Evolutionary conservation across 2,113 vertebrate species (phyloP).

Genomic region (Lepus europaeus): DNA sequence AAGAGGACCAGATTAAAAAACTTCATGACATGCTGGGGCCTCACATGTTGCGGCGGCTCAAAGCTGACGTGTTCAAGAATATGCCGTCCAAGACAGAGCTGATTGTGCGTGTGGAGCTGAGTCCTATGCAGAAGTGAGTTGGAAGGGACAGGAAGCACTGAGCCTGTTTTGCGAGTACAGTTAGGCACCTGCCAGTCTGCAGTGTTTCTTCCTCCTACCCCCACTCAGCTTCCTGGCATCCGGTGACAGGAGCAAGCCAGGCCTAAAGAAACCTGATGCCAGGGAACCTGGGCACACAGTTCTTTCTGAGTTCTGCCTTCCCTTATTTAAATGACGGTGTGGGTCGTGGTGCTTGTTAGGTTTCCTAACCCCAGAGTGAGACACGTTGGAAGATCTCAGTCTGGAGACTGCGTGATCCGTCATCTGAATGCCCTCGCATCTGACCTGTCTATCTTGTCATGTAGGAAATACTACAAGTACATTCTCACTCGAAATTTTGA

Average conservation of each 20-base stretch:
- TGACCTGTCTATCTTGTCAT: not conserved
- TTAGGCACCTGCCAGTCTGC: not conserved
- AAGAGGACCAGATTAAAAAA: constrained; percentile 99
- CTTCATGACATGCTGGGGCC: constrained; percentile 98
- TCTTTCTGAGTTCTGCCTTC: not conserved
- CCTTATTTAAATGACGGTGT: not conserved
- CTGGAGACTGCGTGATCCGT: not conserved
- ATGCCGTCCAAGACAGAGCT: constrained; percentile 99
- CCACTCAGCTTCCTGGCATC: not conserved
- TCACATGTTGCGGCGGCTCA: constrained; percentile 97
- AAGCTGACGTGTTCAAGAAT: constrained; percentile 99
- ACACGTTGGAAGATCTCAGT: not conserved
- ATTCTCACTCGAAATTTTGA: constrained; percentile 98
- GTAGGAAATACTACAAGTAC: constrained; percentile 98
- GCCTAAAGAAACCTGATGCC: not conserved
- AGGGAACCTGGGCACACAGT: not conserved
- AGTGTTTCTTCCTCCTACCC: not conserved
- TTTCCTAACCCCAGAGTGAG: not conserved
- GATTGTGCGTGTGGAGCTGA: constrained; percentile 97
- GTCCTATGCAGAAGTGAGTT: constrained; percentile 98
- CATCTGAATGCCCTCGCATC: not conserved
- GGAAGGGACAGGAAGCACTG: not conserved
- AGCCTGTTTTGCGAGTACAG: not conserved
- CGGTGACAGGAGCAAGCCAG: not conserved
- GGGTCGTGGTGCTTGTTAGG: not conserved